Conservation (phyloP, 2,113 vertebrate genomes). For the Eonycteris spelaea region DNA sequence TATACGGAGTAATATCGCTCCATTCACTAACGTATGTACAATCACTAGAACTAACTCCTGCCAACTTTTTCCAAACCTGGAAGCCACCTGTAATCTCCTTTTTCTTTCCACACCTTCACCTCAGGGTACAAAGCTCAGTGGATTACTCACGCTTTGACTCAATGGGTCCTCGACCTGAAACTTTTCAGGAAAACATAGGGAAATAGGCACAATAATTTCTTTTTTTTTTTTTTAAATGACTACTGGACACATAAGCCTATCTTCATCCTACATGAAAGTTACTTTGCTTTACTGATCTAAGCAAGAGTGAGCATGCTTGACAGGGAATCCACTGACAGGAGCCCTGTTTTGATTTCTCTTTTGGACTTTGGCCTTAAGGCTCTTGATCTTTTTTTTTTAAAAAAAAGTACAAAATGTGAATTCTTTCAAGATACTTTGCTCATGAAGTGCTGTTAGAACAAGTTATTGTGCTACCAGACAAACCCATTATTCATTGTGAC, state of each 20-base stretch:
- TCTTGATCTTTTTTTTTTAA: slow-evolving; percentile 31
- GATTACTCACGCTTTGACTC: slow-evolving; percentile 36
- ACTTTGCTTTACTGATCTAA: slow-evolving; percentile 57
- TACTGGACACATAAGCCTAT: not conserved
- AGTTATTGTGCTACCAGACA: slow-evolving; percentile 34
- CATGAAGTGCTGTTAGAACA: slow-evolving; percentile 45
- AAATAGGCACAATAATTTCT: slow-evolving; percentile 3
- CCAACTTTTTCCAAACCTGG: slow-evolving; percentile 51
- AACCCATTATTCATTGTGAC: slow-evolving; percentile 51
- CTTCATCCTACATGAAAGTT: slow-evolving; percentile 44
- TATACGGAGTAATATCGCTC: not conserved
- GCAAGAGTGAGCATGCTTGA: slow-evolving; percentile 60
- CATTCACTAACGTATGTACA: not conserved
- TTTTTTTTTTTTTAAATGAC: slow-evolving; percentile 24
- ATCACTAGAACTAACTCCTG: slow-evolving; percentile 28
- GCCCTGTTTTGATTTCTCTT: slow-evolving; percentile 42
- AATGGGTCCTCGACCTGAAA: not conserved
- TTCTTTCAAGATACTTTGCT: slow-evolving; percentile 46
- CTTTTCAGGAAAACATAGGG: not conserved
- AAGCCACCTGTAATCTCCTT: slow-evolving; percentile 55
- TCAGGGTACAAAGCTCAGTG: slow-evolving; percentile 54
- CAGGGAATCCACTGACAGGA: slow-evolving; percentile 52
- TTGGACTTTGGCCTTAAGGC: slow-evolving; percentile 47
- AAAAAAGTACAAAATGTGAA: not conserved
- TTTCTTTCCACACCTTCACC: slow-evolving; percentile 32